Conservation (phyloP, 1,140 invertebrate species). For the Ditylenchus dipsaci region DNA sequence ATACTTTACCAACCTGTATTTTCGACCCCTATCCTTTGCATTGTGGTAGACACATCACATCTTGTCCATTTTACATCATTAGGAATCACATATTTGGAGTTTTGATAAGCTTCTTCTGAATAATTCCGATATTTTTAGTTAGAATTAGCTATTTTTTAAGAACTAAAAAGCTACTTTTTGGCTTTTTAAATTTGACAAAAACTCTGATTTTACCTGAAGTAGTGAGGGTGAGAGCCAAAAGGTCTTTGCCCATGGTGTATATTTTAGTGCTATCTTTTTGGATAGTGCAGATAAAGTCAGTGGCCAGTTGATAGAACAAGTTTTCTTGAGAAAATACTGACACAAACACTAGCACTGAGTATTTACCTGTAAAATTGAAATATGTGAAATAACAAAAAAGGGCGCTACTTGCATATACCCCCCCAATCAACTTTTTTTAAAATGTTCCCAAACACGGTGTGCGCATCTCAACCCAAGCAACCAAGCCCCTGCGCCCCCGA, state of each 20-base stretch:
- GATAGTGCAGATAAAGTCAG: conserved; percentile 27
- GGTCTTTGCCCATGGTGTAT: conserved; percentile 25
- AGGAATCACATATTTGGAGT: conserved; percentile 22
- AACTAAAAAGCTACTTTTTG: too few relatives aligned
- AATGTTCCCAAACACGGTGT: too few relatives aligned
- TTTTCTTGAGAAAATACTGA: conserved; percentile 33
- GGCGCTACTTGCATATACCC: too few relatives aligned
- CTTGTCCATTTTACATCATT: conserved; percentile 14
- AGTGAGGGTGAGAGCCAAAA: conserved; percentile 31
- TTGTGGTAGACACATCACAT: conserved; percentile 13
- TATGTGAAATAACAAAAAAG: too few relatives aligned
- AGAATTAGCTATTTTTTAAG: neutral
- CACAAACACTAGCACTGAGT: conserved; percentile 36
- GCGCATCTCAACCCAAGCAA: too few relatives aligned
- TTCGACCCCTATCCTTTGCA: conserved; percentile 35
- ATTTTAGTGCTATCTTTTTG: conserved; percentile 32
- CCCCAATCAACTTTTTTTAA: too few relatives aligned
- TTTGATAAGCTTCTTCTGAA: conserved; percentile 15
- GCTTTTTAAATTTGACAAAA: neutral
- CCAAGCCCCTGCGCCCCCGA: too few relatives aligned
- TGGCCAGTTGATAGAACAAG: conserved; percentile 32
- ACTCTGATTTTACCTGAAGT: conserved; percentile 21
- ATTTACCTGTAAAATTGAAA: conserved; percentile 9
- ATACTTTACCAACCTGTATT: neutral
- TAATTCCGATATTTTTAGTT: neutral